phyloP scores from a whole-genome alignment of 2,888 invertebrate species.

The Bellardia bayeri region DNA sequence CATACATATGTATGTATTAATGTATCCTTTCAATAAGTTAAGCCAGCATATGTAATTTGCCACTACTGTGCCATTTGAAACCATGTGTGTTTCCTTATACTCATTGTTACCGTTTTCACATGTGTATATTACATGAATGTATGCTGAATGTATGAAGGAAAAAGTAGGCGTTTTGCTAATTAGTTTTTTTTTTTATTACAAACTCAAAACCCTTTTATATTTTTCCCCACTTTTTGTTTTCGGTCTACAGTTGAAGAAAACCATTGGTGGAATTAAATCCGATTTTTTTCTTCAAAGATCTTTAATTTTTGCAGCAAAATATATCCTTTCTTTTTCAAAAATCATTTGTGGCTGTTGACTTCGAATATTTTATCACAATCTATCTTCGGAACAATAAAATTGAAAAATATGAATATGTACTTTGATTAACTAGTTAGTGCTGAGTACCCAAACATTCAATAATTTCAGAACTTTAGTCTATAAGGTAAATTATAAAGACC shows the following conservation, averaged over 20 bases:
- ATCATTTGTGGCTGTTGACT: too few species aligned
- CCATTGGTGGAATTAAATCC: background rate
- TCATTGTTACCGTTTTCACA: background rate
- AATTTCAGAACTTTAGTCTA: too few species aligned
- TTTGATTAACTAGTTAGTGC: too few species aligned
- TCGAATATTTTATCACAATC: too few species aligned
- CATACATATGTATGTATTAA: background rate
- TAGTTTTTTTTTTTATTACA: slow-evolving; percentile 52
- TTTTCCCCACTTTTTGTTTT: background rate
- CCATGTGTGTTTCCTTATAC: slow-evolving; percentile 47
- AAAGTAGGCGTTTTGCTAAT: slow-evolving; percentile 70
- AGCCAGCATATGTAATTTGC: slow-evolving; percentile 22
- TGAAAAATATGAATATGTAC: too few species aligned
- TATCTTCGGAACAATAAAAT: too few species aligned
- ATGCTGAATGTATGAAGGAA: background rate
- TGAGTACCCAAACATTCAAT: too few species aligned
- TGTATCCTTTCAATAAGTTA: background rate
- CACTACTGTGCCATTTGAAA: slow-evolving; percentile 48
- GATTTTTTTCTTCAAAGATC: too few species aligned
- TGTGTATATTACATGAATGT: background rate
- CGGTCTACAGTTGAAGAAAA: slow-evolving; percentile 31
- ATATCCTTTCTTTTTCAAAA: too few species aligned
- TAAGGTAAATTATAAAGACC: too few species aligned
- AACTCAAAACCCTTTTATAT: slow-evolving; percentile 48
- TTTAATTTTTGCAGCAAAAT: too few species aligned